Conservation (phyloP, 2,113 vertebrate species). For the Pristiophorus japonicus region DNA sequence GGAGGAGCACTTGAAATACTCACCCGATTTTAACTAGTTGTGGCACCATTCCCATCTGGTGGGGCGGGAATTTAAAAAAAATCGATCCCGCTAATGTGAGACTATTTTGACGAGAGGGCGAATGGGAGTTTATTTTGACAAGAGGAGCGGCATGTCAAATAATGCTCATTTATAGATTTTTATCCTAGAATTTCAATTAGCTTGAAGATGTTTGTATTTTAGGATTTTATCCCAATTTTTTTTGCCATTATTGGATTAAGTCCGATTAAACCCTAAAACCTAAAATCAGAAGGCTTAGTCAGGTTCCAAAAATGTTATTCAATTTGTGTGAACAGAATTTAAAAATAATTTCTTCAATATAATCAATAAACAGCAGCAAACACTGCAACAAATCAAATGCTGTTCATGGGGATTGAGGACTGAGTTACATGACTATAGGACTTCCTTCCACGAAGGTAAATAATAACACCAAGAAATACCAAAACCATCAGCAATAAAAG, state of each 20-base stretch:
- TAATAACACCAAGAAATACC: not conserved
- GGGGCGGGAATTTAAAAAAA: too few relatives aligned
- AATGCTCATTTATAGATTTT: not conserved
- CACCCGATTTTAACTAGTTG: not conserved
- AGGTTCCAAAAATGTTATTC: not conserved
- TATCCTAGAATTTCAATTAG: not conserved
- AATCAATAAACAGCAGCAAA: not conserved
- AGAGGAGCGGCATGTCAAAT: too few relatives aligned
- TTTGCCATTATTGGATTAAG: not conserved
- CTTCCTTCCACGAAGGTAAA: not conserved
- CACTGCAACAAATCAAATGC: not conserved
- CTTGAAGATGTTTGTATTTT: not conserved
- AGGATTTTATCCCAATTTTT: not conserved
- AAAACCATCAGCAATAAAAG: conserved; percentile 45
- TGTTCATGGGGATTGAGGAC: conserved; percentile 24
- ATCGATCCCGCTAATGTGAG: not conserved
- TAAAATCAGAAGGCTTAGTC: not conserved
- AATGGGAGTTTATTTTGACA: not conserved
- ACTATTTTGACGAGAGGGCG: not conserved
- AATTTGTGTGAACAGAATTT: not conserved
- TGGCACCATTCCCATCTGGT: too few relatives aligned
- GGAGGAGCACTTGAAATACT: not conserved
- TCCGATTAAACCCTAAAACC: not conserved
- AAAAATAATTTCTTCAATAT: not conserved
- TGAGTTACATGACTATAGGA: not conserved